Percentiles rank a stretch among this genome's conserved stretches.
Conservation (phyloP, 2,113 vertebrate genomes). For the Chionodraco myersi region DNA sequence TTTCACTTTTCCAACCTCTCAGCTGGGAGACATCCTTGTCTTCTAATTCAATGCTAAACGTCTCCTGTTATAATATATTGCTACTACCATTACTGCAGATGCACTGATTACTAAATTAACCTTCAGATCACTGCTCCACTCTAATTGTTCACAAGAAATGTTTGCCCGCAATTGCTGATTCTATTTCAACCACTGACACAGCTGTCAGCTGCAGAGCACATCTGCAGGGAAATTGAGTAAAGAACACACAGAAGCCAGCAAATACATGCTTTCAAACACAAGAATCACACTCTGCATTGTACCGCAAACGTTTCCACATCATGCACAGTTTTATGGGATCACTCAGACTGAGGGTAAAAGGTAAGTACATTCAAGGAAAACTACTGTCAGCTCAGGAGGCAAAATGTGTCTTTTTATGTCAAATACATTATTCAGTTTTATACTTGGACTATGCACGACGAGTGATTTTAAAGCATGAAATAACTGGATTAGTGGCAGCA, state of each 20-base stretch:
- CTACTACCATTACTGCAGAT: conserved; percentile 64
- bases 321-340: conserved; percentile 30
- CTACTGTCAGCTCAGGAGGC: background rate
- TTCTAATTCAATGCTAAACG: conserved; percentile 46
- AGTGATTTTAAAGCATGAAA: conserved; percentile 29
- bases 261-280: conserved; percentile 6
- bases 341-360: conserved; percentile 1
- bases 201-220: conserved; percentile 83
- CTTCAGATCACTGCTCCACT: conserved; percentile 61
- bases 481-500: conserved; percentile 19
- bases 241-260: conserved; percentile 10
- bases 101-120: conserved; percentile 82
- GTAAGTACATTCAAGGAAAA: conserved; percentile 2
- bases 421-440: conserved; percentile 16
- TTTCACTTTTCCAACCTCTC: conserved; percentile 9
- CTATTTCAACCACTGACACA: conserved; percentile 64
- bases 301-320: conserved; percentile 34
- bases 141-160: conserved; percentile 69
- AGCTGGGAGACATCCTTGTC: conserved; percentile 13
- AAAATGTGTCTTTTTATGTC: too few species aligned
- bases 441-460: conserved; percentile 12
- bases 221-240: conserved; percentile 67
- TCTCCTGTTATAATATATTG: conserved; percentile 57
- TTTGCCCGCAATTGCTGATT: conserved; percentile 64
- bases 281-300: background rate